These are phyloP conservation scores for Emydoidea blandingii DNA, from an alignment of 2,797 vertebrate species.

Conservation along the genomic window DNA sequence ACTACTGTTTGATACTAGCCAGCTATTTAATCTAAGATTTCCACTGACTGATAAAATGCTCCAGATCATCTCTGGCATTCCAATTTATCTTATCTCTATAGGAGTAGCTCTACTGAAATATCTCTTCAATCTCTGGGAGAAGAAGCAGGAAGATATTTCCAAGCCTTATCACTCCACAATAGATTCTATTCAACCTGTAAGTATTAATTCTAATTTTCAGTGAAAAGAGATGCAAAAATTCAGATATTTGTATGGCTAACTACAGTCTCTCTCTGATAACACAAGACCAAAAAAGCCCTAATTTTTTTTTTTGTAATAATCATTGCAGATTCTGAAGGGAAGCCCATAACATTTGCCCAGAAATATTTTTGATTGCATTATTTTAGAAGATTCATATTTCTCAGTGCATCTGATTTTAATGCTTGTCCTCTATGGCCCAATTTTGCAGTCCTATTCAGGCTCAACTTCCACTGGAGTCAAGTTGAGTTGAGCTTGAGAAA, in stretches of 20 bases:
- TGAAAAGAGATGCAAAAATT: constrained; percentile 39
- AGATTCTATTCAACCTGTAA: neutral
- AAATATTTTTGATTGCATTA: neutral
- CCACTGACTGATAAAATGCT: constrained; percentile 85
- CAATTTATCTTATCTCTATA: constrained; percentile 86
- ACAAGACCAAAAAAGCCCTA: neutral
- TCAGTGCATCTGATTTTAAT: neutral
- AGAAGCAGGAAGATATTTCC: constrained; percentile 77
- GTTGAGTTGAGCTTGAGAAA: neutral
- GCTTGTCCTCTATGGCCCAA: neutral
- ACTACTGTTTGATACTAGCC: constrained; percentile 81
- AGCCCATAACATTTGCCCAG: neutral
- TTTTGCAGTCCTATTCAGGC: neutral
- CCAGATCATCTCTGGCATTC: constrained; percentile 78
- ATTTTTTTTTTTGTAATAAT: neutral
- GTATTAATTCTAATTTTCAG: constrained; percentile 42
- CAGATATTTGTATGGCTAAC: constrained; percentile 27
- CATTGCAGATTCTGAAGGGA: neutral
- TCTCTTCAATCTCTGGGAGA: constrained; percentile 74
- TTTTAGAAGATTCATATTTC: neutral
- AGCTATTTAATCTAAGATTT: constrained; percentile 80
- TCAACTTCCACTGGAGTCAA: neutral
- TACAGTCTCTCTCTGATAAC: neutral
- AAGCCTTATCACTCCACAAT: constrained; percentile 42
- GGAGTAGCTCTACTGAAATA: constrained; percentile 80